Evolutionary conservation across 1,140 invertebrate genomes (phyloP).

Genomic region (Brachionus calyciflorus): DNA sequence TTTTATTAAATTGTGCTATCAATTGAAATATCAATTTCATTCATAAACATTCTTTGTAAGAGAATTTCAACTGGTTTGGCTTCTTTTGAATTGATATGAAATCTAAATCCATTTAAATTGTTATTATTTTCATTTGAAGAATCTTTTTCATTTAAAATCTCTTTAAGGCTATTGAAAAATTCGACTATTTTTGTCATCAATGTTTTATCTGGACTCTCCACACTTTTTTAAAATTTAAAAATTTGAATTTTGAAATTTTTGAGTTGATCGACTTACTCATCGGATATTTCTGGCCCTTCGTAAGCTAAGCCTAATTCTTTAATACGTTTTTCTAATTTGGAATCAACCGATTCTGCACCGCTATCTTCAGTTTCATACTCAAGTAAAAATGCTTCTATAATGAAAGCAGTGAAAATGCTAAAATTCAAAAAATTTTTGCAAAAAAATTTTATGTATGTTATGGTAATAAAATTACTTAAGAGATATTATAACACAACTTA

Average conservation of each 20-base stretch:
- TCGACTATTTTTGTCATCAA: neutral
- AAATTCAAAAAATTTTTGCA: constrained; percentile 49
- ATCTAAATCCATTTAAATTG: neutral
- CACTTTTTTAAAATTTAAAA: neutral
- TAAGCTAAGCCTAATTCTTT: neutral
- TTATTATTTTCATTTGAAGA: neutral
- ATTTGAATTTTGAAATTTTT: no score
- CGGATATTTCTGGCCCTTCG: neutral
- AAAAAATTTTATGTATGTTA: neutral
- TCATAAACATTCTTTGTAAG: constrained; percentile 34
- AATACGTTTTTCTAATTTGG: neutral
- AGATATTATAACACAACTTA: constrained; percentile 63
- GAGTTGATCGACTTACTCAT: neutral
- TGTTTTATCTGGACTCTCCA: neutral
- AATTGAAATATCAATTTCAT: constrained; percentile 10
- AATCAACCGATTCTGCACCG: neutral
- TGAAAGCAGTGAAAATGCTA: constrained; percentile 65
- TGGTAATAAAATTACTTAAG: constrained; percentile 60
- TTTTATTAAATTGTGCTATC: neutral
- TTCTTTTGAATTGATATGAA: constrained; percentile 39
- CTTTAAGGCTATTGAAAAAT: constrained; percentile 18
- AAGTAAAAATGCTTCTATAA: constrained; percentile 64
- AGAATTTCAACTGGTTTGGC: constrained; percentile 45
- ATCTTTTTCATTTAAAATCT: neutral
- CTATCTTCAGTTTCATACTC: constrained; percentile 55